Evolutionary conservation across 2,888 invertebrate genomes (phyloP).

Genomic region (Schizaphis graminum): DNA sequence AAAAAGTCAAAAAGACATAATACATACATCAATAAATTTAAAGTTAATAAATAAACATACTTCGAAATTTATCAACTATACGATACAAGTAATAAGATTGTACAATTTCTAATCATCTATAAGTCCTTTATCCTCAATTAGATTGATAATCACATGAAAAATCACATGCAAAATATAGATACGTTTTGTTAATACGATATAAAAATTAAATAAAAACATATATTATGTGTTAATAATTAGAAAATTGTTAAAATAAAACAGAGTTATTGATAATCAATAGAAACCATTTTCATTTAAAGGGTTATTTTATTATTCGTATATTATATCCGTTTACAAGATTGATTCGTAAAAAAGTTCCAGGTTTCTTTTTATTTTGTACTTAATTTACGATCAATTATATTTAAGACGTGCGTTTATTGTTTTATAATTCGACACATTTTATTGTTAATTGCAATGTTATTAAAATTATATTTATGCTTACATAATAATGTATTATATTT

Average conservation of each 20-base stretch:
- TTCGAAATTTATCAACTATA: background rate
- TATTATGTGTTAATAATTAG: background rate
- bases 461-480: background rate
- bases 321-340: background rate
- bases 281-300: background rate
- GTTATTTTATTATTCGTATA: background rate
- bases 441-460: background rate
- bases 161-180: background rate
- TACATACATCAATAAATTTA: background rate
- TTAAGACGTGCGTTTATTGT: background rate
- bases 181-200: background rate
- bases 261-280: background rate
- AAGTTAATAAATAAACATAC: background rate
- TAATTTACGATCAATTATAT: conserved; percentile 39
- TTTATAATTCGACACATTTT: background rate
- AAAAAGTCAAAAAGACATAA: background rate
- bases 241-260: background rate
- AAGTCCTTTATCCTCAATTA: background rate
- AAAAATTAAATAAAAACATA: background rate
- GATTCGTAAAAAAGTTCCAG: conserved; percentile 58
- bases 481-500: background rate
- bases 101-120: background rate
- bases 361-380: conserved; percentile 36
- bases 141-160: background rate
- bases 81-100: background rate